Base-by-base conservation (phyloP, 1,140 invertebrate species). In the Phocides pigmalion region DNA sequence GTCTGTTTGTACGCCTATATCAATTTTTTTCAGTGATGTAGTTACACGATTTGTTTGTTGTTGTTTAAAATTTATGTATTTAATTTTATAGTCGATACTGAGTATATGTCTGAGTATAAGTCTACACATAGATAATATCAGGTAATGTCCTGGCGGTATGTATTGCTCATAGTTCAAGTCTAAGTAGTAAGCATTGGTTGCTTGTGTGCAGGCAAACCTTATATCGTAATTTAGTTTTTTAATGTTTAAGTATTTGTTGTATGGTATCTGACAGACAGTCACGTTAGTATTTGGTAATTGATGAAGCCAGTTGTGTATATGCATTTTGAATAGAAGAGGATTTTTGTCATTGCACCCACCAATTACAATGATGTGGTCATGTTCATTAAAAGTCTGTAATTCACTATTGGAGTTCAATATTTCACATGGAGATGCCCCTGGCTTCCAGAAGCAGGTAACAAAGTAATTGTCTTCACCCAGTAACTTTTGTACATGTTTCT, bases 1-100 rank as follows among this genome's bases (percentile, higher is more conserved):
- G 6, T 28, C 25, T 67, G 47, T 70, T 73, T 49, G 11, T 41
- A 41, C 14, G 14, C 11, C 6, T 41, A 41, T 28, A 8, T 28
- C 25, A 28, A 28, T 28, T 8, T 28, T 28, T 28, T 41, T 8
- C 14, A 28, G 1, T 28, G 25, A 4, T 44, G 8, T 44, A 17
- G 1, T 17, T 44, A 9, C 6, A 44, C 3, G 12, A 17, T 19
- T 17, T 11, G 8, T 19, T 44, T 17, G 15, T 44, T 9, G 14
- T 5, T 5, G 20, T 8, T 6, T 28, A 2, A 44, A 41, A 2
- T 15, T 17, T 1, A 41, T 1, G 16, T 16, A 41, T 0, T 41
- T 41, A 41, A 41, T 41, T 41, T 41, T 47, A 20, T 25, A 44
- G 3, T 17, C 12, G 6, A 47, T 47, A 2, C 6, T 3, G 2